A percentile compares a stretch with the other conserved stretches of the same genome.
These are phyloP conservation scores for Drosophila borborema DNA, from an alignment of 2,888 invertebrate genomes.

Conservation along the genomic window DNA sequence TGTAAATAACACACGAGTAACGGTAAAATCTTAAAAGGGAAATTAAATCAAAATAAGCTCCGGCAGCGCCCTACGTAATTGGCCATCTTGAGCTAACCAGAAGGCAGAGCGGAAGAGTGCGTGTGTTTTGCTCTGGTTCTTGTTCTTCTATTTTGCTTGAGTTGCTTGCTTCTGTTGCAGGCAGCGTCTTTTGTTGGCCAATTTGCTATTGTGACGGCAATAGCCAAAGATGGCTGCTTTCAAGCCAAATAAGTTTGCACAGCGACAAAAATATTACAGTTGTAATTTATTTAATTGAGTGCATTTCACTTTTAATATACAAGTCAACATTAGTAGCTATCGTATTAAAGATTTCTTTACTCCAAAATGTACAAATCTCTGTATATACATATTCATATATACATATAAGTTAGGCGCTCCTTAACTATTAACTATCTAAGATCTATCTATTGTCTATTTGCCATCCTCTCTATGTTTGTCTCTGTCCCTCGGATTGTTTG, in stretches of 20 bases:
- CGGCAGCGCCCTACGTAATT: constrained; percentile 61
- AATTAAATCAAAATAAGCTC: constrained; percentile 79
- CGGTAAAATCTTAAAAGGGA: constrained; percentile 59
- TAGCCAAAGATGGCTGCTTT: constrained; percentile 11
- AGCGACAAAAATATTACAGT: neutral
- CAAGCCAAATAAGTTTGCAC: neutral
- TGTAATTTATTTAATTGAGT: neutral
- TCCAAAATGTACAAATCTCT: neutral
- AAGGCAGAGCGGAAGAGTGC: neutral
- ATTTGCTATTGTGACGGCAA: constrained; percentile 41
- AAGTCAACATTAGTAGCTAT: neutral
- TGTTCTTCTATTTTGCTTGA: constrained; percentile 10
- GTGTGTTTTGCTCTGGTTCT: neutral
- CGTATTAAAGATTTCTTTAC: neutral
- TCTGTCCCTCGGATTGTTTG: too few relatives aligned
- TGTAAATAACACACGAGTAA: constrained; percentile 63
- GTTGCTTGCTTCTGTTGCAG: constrained; percentile 42
- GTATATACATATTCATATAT: too few relatives aligned
- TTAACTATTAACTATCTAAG: too few relatives aligned
- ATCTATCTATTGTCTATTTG: too few relatives aligned
- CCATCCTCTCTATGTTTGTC: too few relatives aligned
- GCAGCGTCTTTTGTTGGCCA: constrained; percentile 60
- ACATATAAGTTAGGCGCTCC: too few relatives aligned
- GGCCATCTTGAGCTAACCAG: constrained; percentile 41
- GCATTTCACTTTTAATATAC: neutral